Conservation (phyloP, 2,888 invertebrate species). For the Gastracanthus pulcherrimus region DNA sequence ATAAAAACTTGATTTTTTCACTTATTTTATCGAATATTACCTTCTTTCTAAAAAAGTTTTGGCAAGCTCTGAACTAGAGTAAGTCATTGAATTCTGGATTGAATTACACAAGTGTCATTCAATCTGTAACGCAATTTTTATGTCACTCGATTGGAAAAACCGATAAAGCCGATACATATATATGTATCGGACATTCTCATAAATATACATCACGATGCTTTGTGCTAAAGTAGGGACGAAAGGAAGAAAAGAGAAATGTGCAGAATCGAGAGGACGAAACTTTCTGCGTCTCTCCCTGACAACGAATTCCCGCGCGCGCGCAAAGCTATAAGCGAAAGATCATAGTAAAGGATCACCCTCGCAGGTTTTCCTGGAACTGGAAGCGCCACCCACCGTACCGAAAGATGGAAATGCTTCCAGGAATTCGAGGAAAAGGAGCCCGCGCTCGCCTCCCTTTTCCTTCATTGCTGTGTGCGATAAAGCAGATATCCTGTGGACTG, state of each 20-base stretch:
- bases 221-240: neutral
- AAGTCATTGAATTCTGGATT: neutral
- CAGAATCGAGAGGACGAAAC: neutral
- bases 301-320: neutral
- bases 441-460: neutral
- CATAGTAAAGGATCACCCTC: neutral
- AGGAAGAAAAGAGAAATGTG: neutral
- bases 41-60: too few species aligned
- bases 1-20: too few species aligned
- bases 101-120: neutral
- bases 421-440: slow-evolving; percentile 18
- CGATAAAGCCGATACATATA: neutral
- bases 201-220: neutral
- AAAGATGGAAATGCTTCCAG: slow-evolving; percentile 18
- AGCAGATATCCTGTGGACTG: slow-evolving; percentile 2
- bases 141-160: neutral
- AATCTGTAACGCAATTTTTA: neutral
- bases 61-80: too few species aligned
- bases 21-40: too few species aligned
- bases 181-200: neutral
- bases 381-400: neutral
- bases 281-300: neutral
- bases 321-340: neutral
- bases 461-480: neutral
- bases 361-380: slow-evolving; percentile 30